Base-by-base conservation (phyloP, 2,797 vertebrate species). In the Remorina albescens region DNA sequence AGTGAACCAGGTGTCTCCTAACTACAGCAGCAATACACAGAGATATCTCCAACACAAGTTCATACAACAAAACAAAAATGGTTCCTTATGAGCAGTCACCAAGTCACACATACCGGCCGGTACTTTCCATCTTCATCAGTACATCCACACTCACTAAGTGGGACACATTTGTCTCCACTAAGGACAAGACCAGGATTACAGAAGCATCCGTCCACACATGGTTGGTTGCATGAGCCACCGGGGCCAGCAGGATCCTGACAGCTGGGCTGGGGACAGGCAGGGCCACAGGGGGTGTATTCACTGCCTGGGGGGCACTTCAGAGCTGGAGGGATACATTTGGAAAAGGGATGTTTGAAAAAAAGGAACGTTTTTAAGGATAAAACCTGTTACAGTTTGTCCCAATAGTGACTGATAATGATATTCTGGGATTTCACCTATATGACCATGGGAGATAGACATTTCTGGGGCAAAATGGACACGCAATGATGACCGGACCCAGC, bases 191-290 rank as follows among this genome's bases (percentile, higher is more conserved):
- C 93, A 2, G 91, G n/a, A 55, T 96, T 85, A 65, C 96, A 97
- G 81, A 95, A 80, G 57, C 96, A 98, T 12, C 96, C 97, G 86
- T 97, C 96, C 69, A 96, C 94, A 66, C 95, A 95, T 25, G 94
- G 89, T 23, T 86, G 73, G 65, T 76, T 81, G 76, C 96, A 97
- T 36, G 84, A 80, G 76, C 81, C 81, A 6, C 2, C 28, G 6
- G 89, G 36, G 41, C 78, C 85, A 0, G 74, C 81, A 2, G 88
- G 92, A 53, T 93, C 79, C 74, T 94, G 90, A 61, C 97, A 98
- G 79, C 94, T 96, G 56, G 95, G 78, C 78, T 87, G 91, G 8
- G 95, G 77, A 78, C 96, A 98, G 6, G 95, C 92, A 0, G 93
- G 80, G 53, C 94, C 90, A 69, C 96, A 97, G 4, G 88, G 78